A percentile compares a stretch with the other conserved stretches of the same genome.
Conservation (phyloP, 2,888 invertebrate genomes). For the Hypomecis punctinalis region DNA sequence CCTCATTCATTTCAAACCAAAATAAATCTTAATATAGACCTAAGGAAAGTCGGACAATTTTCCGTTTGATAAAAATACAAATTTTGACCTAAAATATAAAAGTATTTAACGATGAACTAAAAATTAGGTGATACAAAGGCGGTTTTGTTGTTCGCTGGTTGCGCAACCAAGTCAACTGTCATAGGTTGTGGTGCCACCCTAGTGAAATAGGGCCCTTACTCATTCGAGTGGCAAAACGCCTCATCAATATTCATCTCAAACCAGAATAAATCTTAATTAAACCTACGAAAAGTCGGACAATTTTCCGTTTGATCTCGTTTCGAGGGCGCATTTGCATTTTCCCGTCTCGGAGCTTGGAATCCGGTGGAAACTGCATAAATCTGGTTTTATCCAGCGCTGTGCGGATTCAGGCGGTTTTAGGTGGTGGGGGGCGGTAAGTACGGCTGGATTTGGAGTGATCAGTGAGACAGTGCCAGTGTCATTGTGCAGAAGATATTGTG, state of each 20-base stretch:
- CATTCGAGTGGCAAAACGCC: conserved; percentile 19
- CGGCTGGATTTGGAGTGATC: conserved; percentile 8
- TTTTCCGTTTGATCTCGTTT: conserved; percentile 52
- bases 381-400: conserved; percentile 57
- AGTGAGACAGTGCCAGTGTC: neutral
- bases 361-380: conserved; percentile 62
- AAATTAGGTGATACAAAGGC: too few relatives aligned
- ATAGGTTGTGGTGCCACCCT: too few relatives aligned
- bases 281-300: conserved; percentile 50
- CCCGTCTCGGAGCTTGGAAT: conserved; percentile 39
- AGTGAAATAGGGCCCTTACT: neutral
- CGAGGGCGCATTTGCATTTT: conserved; percentile 58
- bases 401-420: conserved; percentile 48
- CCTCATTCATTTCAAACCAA: conserved; percentile 23
- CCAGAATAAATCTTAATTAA: conserved; percentile 39
- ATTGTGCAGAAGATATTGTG: neutral
- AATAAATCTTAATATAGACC: conserved; percentile 41
- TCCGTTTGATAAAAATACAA: conserved; percentile 50
- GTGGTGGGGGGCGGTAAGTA: conserved; percentile 8
- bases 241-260: conserved; percentile 30
- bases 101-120: too few relatives aligned
- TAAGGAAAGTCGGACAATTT: conserved; percentile 52
- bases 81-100: too few relatives aligned
- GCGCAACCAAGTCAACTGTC: too few relatives aligned
- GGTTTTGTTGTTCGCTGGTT: too few relatives aligned